Percentiles rank a stretch among this genome's conserved stretches.
Conservation (phyloP, 2,797 vertebrate genomes). For the Thaleichthys pacificus region DNA sequence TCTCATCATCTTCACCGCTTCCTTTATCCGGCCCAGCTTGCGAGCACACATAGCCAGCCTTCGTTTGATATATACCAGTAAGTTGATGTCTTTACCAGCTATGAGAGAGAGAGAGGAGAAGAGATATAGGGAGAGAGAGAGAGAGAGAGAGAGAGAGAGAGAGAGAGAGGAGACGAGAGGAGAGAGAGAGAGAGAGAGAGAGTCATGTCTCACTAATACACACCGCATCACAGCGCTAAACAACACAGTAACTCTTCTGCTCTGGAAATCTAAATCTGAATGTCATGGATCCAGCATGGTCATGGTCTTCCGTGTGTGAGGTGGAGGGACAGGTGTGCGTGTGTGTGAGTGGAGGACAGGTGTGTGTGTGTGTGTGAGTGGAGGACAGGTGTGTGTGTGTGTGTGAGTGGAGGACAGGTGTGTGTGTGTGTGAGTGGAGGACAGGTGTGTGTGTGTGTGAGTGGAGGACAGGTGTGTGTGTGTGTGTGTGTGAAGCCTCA, state of each 20-base stretch:
- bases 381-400: no score
- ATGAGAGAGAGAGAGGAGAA: constrained; percentile 43
- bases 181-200: no score
- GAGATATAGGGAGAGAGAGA: no score
- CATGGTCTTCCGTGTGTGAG: background rate
- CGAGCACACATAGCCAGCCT: constrained; percentile 98
- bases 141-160: no score
- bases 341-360: background rate
- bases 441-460: background rate
- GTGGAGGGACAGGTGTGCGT: background rate
- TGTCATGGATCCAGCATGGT: background rate
- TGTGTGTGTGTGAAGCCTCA: constrained; percentile 49
- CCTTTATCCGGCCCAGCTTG: constrained; percentile 93
- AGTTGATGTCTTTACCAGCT: constrained; percentile 97
- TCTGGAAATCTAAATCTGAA: no score
- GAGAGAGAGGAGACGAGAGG: no score
- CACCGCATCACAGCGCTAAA: no score
- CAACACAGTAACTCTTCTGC: no score
- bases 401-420: background rate
- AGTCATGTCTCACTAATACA: no score
- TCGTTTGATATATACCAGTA: constrained; percentile 95
- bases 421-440: background rate
- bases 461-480: background rate
- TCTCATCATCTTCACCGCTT: constrained; percentile 99
- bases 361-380: background rate